Evolutionary conservation across 2,888 invertebrate species (phyloP), one percentile per base, ranked within the genome.

Genomic region (Mythimna lalbum): DNA sequence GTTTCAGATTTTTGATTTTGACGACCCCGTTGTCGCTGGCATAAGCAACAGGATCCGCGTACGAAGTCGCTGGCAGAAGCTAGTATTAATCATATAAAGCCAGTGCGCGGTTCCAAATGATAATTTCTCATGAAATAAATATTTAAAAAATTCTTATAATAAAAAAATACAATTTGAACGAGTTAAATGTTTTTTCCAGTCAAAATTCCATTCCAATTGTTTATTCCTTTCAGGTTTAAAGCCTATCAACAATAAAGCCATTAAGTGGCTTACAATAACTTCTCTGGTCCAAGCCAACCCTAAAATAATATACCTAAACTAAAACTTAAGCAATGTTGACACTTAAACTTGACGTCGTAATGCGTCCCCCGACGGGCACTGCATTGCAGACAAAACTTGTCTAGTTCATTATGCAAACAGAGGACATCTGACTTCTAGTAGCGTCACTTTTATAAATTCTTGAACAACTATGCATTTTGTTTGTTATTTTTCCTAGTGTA

Each of bases 341-440:
- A 49, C 68, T 73, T 39, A 0, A 60, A 67, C 10, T 66, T 67
- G 6, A 19, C 43, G 19, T 36, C 36, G 56, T 14, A 70, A 65
- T 56, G n/a, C 23, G 23, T 36, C 59, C 47, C 39, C 7, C 31
- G 53, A 33, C 53, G 23, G 49, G 21, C 59, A 31, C 72, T 36
- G 72, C 73, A 68, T 50, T 73, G 76, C 76, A 55, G 69, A 5
- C n/a, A 39, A 59, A 57, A 76, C 55, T 76, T 67, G 14, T 2
- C 14, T 43, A 73, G 23, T 61, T 49, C 43, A 75, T 60, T 60
- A 73, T 67, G 68, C n/a, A 43, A 73, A 68, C 60, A 43, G 39
- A 39, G 4, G 59, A 60, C 76, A 59, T 67, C 23, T 12, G 39
- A 43, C 60, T 60, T 36, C 6, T 60, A 49, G 49, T 39, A 33